Percentiles rank a stretch among this genome's conserved stretches.
Evolutionary conservation across 2,797 vertebrate genomes (phyloP).

Genomic region (Presbytis comata): DNA sequence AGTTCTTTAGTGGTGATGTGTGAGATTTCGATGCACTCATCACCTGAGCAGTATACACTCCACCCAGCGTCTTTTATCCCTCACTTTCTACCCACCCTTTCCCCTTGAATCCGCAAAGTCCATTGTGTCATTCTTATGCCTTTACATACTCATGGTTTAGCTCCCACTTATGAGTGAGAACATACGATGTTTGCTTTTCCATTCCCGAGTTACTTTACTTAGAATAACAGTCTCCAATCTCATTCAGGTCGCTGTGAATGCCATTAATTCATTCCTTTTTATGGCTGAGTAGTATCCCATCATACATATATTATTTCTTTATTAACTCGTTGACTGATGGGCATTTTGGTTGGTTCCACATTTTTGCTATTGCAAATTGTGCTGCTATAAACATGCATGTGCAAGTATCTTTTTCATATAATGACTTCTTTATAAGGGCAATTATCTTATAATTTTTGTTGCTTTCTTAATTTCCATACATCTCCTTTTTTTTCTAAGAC

Average conservation of each 20-base stretch:
- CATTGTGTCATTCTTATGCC: background rate
- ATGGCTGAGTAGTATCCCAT: background rate
- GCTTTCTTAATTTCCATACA: background rate
- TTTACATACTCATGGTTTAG: background rate
- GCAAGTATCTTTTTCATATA: background rate
- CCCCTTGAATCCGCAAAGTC: background rate
- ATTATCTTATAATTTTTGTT: background rate
- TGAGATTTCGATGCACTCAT: background rate
- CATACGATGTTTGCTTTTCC: background rate
- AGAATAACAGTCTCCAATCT: background rate
- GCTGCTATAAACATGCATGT: background rate
- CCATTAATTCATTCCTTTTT: background rate
- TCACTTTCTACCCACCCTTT: background rate
- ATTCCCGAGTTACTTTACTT: background rate
- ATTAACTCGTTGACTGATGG: background rate
- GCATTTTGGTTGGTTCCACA: background rate
- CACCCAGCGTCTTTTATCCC: background rate
- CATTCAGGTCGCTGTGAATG: background rate
- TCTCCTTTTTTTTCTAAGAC: background rate
- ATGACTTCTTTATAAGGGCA: background rate
- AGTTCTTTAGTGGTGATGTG: background rate
- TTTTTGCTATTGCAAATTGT: background rate
- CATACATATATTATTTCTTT: background rate
- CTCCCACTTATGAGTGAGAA: background rate
- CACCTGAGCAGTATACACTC: background rate